Evolutionary conservation across 2,888 invertebrate genomes (phyloP).

Genomic region (Candidula unifasciata): DNA sequence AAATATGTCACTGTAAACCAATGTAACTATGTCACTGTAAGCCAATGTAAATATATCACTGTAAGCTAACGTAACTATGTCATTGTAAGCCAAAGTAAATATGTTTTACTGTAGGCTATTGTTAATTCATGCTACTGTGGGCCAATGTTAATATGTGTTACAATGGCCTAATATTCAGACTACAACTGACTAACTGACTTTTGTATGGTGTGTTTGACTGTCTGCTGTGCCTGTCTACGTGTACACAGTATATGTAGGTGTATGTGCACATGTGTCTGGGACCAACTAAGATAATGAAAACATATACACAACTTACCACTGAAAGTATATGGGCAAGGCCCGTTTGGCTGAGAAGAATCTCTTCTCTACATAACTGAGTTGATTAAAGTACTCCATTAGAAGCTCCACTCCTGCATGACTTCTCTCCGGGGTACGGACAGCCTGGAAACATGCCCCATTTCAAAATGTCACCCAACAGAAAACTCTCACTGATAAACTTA

Average conservation of each 20-base stretch:
- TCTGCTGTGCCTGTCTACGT: neutral
- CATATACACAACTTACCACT: slow-evolving; percentile 84
- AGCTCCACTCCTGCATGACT: slow-evolving; percentile 90
- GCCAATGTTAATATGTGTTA: too few species aligned
- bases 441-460: slow-evolving; percentile 83
- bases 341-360: slow-evolving; percentile 95
- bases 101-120: too few species aligned
- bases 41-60: too few species aligned
- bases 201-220: too few species aligned
- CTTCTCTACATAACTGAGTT: slow-evolving; percentile 94
- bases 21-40: too few species aligned
- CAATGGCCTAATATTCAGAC: too few species aligned
- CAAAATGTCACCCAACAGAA: neutral
- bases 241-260: neutral
- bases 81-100: too few species aligned
- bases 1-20: too few species aligned
- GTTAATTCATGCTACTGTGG: too few species aligned
- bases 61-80: too few species aligned
- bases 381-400: slow-evolving; percentile 95
- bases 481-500: neutral
- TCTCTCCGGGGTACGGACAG: slow-evolving; percentile 92
- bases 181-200: too few species aligned
- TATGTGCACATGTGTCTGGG: too few species aligned
- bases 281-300: neutral
- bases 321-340: slow-evolving; percentile 93